Base-by-base conservation (phyloP, 2,113 vertebrate species). In the Syngnathus scovelli region DNA sequence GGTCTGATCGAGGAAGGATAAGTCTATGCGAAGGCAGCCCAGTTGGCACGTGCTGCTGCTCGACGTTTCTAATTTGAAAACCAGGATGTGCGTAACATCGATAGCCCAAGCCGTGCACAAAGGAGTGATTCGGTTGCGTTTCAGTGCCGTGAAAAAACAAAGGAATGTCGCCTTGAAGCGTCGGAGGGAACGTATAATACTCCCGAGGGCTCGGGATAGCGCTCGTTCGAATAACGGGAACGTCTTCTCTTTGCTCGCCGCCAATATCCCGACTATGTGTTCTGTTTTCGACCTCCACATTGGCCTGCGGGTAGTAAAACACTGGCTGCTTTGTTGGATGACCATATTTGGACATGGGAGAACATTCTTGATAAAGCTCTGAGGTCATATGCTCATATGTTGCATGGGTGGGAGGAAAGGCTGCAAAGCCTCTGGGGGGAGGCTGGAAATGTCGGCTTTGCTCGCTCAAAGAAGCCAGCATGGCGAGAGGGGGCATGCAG, bases 301-400 rank as follows among this genome's bases (percentile, higher is more conserved):
- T 84, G 67, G 84, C 83, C 68, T 91, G 84, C 11, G 92, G 73
- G 67, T 90, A 94, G 41, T 92, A 89, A 75, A 91, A 79, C 43
- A 83, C 64, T 41, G 87, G 86, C 39, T 90, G 85, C 41, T 89
- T 89, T 18, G 89, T 75, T 19, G 89, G 72, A 19, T 90, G 87
- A 0, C 90, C 86, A 82, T 92, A 94, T 60, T 85, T 72, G 75
- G 51, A 81, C 2, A 87, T 5, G 0, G 87, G 78, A 49, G 90
- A 77, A 21, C 72, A 69, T 36, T 94, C 92, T 80, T 64, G 88
- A 83, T 86, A 93, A 38, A 73, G 73, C 1, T 90, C 88, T 85
- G 77, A 83, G 81, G 84, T 79, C 85, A 86, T 77, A 69, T 85
- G 83, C 76, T 91, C 88, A 72, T 90, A 90, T 67, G 84, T 58